Base-by-base conservation (phyloP, 2,888 invertebrate species). In the Xanthorhoe spadicearia region DNA sequence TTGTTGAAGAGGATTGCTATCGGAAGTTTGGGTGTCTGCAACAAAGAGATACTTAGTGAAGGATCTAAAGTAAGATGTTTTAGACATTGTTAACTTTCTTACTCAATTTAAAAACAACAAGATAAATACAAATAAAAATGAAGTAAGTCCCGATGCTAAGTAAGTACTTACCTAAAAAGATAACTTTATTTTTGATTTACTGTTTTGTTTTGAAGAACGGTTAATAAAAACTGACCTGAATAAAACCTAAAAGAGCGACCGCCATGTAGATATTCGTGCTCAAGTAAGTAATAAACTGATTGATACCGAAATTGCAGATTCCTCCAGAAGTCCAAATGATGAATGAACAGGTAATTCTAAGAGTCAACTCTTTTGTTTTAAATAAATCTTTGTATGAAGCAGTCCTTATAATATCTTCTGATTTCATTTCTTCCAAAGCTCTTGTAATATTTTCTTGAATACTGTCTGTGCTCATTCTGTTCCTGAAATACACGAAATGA, bases 301-400 rank as follows among this genome's bases (percentile, higher is more conserved):
- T 83, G n/a, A 86, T 82, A 1, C 87, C 87, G 64, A 80, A 87
- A 66, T 76, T 83, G 32, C 80, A 80, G 3, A 77, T 71, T 23
- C 84, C 86, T 17, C 75, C 70, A 0, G 78, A 68, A 6, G 75
- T 74, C 82, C 77, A 69, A 70, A 79, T 80, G 66, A 85, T 5
- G 59, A 77, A 18, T 48, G 70, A 66, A 68, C 73, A 53, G 66
- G 80, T 51, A 0, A 76, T 80, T n/a, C 73, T 79, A 5, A 79
- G 61, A 1, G 77, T 70, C 3, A 83, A 62, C 0, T 72, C 65
- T 68, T 75, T 83, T 0, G 77, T 78, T 72, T 69, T 79, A 13
- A 87, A 84, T 4, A 87, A 71, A 73, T 86, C 83, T 17, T 78
- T 50, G 58, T 84, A 85, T 2, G 80, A 77, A 0, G 73, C 61